Evolutionary conservation across 2,113 vertebrate genomes (phyloP), one percentile per base, ranked within the genome.

Genomic region (Tychaedon coryphoeus): DNA sequence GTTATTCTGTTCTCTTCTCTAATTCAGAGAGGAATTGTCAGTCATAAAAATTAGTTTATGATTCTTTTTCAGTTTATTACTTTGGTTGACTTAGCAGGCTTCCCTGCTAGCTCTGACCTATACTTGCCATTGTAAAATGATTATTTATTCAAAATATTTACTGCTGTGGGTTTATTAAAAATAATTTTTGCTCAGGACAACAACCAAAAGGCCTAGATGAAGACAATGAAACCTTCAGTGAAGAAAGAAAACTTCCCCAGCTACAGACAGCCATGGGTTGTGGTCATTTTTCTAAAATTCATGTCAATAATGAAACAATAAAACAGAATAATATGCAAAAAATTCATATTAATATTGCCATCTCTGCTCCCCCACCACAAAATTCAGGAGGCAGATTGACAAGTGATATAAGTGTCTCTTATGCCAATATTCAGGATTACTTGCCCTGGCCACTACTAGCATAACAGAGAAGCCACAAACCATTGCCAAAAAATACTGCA

Each of bases 21-120:
- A 77, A 88, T 69, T 57, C 57, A 85, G 91, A 95, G 31, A 94
- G n/a, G 10, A 92, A 62, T 8, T 80, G 53, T 51, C 75, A 86
- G 40, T 93, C 88, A 88, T 53, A 25, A 75, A 56, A 75, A 66
- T 50, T 66, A 42, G 60, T 93, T 96, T 92, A 86, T 85, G 29
- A 65, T 71, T 82, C 28, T 90, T 91, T 96, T 93, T 88, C 61
- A 78, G 38, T 86, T 95, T 94, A 92, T 87, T 88, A 50, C 36
- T 58, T 60, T 9, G 7, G 58, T 22, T 94, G 76, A 87, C 58
- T 94, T 91, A 89, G 82, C 36, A 57, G 80, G 54, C 18, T 95
- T 65, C 36, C 53, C 78, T 86, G 36, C 38, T 77, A 83, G 42
- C 34, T 78, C 38, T 92, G 62, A 87, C 86, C 77, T 87, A 78